Conservation (phyloP, 2,888 invertebrate genomes). For the Protonemura montana region DNA sequence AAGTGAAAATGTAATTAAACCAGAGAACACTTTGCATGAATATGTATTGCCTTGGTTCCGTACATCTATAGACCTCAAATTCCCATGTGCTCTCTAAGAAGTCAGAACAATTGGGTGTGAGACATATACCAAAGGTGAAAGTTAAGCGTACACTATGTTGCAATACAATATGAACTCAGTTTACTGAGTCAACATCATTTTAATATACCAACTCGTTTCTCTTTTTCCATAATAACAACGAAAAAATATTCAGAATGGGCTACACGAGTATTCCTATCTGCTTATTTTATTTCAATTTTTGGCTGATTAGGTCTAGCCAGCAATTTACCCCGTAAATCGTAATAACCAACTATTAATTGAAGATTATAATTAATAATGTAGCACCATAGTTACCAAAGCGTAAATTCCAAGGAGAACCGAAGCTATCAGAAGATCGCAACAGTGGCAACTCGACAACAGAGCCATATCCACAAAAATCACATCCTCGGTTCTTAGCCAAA, state of each 20-base stretch:
- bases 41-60: too few species aligned
- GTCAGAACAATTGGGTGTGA: neutral
- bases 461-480: conserved; percentile 55
- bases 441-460: conserved; percentile 59
- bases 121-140: neutral
- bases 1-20: neutral
- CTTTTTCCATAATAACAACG: neutral
- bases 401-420: conserved; percentile 61
- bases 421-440: conserved; percentile 61
- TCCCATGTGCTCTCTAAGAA: neutral
- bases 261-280: too few species aligned
- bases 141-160: neutral
- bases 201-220: neutral
- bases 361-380: neutral
- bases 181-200: neutral
- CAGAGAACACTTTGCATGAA: neutral
- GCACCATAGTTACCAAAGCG: conserved; percentile 57
- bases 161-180: neutral
- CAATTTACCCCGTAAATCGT: neutral
- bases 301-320: neutral
- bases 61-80: neutral
- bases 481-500: neutral
- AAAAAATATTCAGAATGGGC: too few species aligned
- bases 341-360: neutral
- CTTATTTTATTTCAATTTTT: neutral